Conservation (phyloP, 2,797 vertebrate species). For the Chrysolophus pictus region DNA sequence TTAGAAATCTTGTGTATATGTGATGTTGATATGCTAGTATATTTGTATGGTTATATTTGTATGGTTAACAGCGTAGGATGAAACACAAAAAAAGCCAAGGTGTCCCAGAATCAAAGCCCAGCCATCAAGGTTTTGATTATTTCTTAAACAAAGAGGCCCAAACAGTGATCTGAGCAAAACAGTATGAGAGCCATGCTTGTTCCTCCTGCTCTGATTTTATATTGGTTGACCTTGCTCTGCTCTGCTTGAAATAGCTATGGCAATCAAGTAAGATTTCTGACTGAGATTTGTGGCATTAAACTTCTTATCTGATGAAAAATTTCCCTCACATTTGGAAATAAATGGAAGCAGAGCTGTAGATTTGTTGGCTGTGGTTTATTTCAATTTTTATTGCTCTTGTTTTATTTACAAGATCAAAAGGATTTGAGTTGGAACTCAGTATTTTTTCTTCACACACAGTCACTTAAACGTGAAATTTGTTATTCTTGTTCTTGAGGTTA, state of each 20-base stretch:
- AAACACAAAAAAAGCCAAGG: background rate
- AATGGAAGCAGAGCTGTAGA: background rate
- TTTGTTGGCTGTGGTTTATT: background rate
- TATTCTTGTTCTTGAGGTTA: fast-evolving
- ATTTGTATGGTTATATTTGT: background rate
- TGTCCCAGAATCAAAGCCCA: background rate
- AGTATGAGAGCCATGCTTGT: background rate
- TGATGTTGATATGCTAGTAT: background rate
- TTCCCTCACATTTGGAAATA: background rate
- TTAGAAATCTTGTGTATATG: background rate
- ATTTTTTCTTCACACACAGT: background rate
- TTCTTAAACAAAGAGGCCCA: background rate
- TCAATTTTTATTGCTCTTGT: background rate
- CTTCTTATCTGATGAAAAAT: background rate
- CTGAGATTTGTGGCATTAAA: background rate
- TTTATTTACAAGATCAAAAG: background rate
- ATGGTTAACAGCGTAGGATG: background rate
- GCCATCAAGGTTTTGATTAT: background rate
- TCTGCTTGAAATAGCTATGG: background rate
- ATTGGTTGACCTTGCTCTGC: background rate
- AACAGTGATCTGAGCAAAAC: background rate
- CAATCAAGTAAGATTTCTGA: background rate
- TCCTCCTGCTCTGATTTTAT: background rate
- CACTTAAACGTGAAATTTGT: background rate
- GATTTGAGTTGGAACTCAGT: background rate